Base-by-base conservation (phyloP, 2,888 invertebrate species). In the Cantharis rufa region DNA sequence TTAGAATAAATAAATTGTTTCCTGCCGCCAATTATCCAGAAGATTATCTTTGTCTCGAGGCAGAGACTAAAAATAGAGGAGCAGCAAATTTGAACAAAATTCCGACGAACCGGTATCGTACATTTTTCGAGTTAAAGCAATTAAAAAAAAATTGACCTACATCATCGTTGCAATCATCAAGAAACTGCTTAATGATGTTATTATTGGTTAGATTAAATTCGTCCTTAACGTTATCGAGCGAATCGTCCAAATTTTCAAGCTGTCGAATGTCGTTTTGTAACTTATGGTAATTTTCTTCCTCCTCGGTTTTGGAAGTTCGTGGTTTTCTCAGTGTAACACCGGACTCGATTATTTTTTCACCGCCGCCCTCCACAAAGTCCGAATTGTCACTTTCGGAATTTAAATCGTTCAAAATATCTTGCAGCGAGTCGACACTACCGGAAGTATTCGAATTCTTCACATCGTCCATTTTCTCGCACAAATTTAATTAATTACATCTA, bases 141-240 rank as follows among this genome's bases (percentile, higher is more conserved):
- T 62, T 16, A 74, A 71, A 32, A 62, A n/a, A 48, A 71, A 74
- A 78, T 48, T 48, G 76, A 81, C 85, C 70, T 83, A 87, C 87
- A 83, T 87, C 84, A 74, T 85, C 84, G 71, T 80, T 85, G 62
- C 85, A 85, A 77, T 81, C 81, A 77, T 85, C 81, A 81, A 87
- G 84, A 79, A 85, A 86, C 77, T 82, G 83, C 75, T 83, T 82
- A 76, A 87, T 86, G 70, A 86, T 84, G 76, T 85, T 82, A 71
- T 76, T 76, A 71, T 76, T 76, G 66, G 75, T 73, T 15, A 63
- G 73, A 16, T 27, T 69, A 27, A 69, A 62, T 71, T 78, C 73
- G 15, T 61, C 62, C 13, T 32, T 15, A 10, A 15, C 13, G 7
- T 48, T 70, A 18, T 72, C 63, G 48, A 48, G n/a, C n/a, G n/a